Percentiles rank a stretch among this genome's conserved stretches.
Evolutionary conservation across 2,888 invertebrate species (phyloP).

Genomic region (Eupithecia dodoneata): DNA sequence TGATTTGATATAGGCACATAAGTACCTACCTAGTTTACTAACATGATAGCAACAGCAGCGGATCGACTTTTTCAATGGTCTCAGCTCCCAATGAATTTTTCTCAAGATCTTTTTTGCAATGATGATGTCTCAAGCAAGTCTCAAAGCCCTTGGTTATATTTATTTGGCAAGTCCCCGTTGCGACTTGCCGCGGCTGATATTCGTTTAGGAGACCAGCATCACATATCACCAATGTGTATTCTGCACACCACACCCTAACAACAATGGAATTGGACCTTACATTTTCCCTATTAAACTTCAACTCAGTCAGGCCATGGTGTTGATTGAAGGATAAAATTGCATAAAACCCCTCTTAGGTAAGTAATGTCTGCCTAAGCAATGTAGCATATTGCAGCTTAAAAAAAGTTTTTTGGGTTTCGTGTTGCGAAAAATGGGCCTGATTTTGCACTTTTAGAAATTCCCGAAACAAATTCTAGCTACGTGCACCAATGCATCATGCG

Average conservation of each 20-base stretch:
- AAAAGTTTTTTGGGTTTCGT: neutral
- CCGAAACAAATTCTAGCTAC: constrained; percentile 9
- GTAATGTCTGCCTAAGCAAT: neutral
- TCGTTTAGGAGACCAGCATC: neutral
- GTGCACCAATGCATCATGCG: constrained; percentile 46
- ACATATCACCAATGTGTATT: neutral
- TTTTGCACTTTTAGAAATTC: constrained; percentile 13
- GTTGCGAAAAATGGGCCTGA: neutral
- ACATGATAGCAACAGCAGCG: constrained; percentile 47
- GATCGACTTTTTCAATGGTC: constrained; percentile 21
- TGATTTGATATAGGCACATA: constrained; percentile 40
- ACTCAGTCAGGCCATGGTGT: neutral
- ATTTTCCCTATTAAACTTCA: neutral
- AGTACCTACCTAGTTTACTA: constrained; percentile 27
- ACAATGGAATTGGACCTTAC: neutral
- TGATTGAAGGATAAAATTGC: constrained; percentile 25
- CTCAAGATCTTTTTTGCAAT: neutral
- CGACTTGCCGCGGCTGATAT: neutral
- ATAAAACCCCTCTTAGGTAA: neutral
- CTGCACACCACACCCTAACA: neutral
- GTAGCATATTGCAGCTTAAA: neutral
- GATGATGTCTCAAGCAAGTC: neutral
- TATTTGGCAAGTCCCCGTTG: neutral
- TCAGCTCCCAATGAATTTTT: neutral
- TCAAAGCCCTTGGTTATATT: neutral